phyloP scores from a whole-genome alignment of 2,797 vertebrate species.

The Hybognathus amarus region DNA sequence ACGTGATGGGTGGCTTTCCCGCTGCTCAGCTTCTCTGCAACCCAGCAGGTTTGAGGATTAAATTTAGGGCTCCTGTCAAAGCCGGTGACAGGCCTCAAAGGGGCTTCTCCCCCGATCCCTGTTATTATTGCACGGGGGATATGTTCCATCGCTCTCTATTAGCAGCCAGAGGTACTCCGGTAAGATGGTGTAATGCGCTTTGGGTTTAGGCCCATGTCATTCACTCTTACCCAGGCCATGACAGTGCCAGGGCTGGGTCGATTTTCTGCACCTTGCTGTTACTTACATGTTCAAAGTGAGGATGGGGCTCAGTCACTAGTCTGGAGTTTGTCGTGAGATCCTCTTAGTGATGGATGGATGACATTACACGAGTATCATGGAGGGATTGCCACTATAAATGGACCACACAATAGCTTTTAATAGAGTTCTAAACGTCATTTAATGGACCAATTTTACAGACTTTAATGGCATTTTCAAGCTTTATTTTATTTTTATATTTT shows the following conservation, averaged over 20 bases:
- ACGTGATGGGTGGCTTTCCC: conserved; percentile 78
- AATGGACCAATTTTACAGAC: neutral
- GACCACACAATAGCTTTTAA: conserved; percentile 13
- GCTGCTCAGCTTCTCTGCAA: conserved; percentile 76
- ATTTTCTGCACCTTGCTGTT: conserved; percentile 43
- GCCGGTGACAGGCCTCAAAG: conserved; percentile 77
- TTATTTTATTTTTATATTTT: neutral
- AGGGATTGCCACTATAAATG: conserved; percentile 2
- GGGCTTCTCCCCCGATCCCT: conserved; percentile 62
- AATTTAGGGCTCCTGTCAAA: conserved; percentile 82
- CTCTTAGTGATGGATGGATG: conserved; percentile 39
- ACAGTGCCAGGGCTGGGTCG: conserved; percentile 26
- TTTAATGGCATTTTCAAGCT: neutral
- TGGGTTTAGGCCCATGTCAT: conserved; percentile 59
- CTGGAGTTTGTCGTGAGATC: conserved; percentile 35
- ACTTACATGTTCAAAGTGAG: conserved; percentile 15
- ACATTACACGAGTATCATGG: conserved; percentile 20
- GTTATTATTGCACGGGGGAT: conserved; percentile 70
- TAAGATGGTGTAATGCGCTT: conserved; percentile 73
- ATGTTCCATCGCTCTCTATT: conserved; percentile 70
- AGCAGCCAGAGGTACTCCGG: conserved; percentile 69
- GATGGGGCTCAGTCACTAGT: conserved; percentile 24
- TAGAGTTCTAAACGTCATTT: conserved; percentile 11
- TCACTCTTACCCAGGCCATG: conserved; percentile 41
- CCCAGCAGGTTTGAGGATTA: conserved; percentile 77